These are phyloP conservation scores for Jaculus jaculus DNA, from an alignment of 2,113 vertebrate genomes.

Conservation along the genomic window DNA sequence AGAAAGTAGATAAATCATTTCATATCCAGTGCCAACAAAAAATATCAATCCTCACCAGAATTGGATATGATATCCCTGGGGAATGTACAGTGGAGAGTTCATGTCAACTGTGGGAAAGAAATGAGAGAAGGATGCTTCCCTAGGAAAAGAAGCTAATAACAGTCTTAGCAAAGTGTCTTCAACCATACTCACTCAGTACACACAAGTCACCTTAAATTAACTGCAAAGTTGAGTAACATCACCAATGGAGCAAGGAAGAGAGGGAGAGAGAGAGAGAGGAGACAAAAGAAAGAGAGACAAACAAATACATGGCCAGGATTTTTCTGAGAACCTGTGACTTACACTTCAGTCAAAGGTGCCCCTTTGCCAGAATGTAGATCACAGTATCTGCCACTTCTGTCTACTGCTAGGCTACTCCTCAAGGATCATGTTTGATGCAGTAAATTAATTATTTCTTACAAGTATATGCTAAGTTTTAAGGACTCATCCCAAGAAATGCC, in stretches of 20 bases:
- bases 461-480: constrained; percentile 17
- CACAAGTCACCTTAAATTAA: neutral
- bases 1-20: constrained; percentile 39
- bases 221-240: neutral
- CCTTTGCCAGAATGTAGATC: neutral
- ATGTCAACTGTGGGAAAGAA: neutral
- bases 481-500: neutral
- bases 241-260: too few species aligned
- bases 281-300: neutral
- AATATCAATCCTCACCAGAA: neutral
- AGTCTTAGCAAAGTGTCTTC: constrained; percentile 35
- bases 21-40: constrained; percentile 36
- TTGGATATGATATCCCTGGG: neutral
- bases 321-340: neutral
- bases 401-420: neutral
- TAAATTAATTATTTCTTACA: neutral
- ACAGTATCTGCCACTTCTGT: neutral
- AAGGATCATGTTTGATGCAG: neutral
- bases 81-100: neutral
- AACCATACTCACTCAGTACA: neutral
- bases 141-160: neutral
- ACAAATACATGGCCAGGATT: neutral
- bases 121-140: neutral
- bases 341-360: neutral
- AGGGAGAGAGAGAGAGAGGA: neutral